A percentile compares a stretch with the other conserved stretches of the same genome.
Conservation (phyloP, 2,113 vertebrate genomes). For the Emydura subglobosa region DNA sequence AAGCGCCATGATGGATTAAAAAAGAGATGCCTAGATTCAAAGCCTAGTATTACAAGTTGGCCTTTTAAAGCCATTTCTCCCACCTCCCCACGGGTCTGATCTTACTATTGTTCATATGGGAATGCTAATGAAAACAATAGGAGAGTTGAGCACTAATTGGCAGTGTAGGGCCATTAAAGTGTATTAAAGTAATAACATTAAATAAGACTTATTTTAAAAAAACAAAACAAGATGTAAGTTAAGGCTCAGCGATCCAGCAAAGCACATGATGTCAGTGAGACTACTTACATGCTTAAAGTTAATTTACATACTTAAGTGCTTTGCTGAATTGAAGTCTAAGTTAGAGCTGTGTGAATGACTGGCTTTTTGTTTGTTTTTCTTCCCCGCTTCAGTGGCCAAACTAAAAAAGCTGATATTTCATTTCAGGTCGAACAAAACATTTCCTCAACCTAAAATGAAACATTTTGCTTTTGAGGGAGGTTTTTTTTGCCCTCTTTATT, state of each 20-base stretch:
- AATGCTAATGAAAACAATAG: constrained; percentile 54
- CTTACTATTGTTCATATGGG: background rate
- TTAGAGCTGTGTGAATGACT: background rate
- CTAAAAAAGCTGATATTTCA: background rate
- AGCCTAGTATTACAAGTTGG: constrained; percentile 4
- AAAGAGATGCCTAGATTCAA: constrained; percentile 30
- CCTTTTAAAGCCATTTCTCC: constrained; percentile 25
- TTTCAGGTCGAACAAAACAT: no score
- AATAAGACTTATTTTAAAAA: background rate
- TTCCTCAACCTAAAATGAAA: background rate
- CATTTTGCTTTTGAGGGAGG: no score
- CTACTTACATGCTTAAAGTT: background rate
- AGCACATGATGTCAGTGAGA: background rate
- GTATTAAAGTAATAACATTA: background rate
- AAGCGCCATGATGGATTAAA: constrained; percentile 38
- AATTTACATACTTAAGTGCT: background rate
- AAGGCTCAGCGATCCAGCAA: background rate
- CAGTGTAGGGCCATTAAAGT: background rate
- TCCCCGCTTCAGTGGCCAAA: background rate
- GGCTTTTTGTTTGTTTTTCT: background rate
- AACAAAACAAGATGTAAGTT: background rate
- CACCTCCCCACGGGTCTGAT: background rate
- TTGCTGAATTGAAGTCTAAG: background rate
- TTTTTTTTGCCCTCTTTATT: background rate
- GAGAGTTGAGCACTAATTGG: constrained; percentile 53